Conservation (phyloP, 1,140 invertebrate genomes). For the Oryzaephilus surinamensis region DNA sequence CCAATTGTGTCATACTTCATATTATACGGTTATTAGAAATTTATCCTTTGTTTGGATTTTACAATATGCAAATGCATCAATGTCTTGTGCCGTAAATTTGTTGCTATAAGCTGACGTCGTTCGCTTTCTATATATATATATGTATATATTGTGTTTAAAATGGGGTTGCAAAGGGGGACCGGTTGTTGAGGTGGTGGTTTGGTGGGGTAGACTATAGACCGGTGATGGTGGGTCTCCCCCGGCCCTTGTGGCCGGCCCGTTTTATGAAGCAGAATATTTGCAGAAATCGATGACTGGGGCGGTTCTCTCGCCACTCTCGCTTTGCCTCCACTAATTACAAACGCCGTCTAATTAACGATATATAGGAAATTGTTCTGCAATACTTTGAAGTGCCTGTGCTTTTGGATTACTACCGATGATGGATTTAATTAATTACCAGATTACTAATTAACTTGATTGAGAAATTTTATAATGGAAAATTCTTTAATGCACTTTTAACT, state of each 20-base stretch:
- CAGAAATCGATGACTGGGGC: constrained; percentile 28
- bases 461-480: constrained; percentile 28
- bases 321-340: constrained; percentile 33
- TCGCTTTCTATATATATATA: too few relatives aligned
- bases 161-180: too few relatives aligned
- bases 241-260: constrained; percentile 15
- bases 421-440: constrained; percentile 37
- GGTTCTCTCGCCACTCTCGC: constrained; percentile 11
- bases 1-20: constrained; percentile 23
- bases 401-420: constrained; percentile 30
- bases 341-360: constrained; percentile 36
- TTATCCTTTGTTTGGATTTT: constrained; percentile 23
- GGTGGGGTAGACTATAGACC: too few relatives aligned
- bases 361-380: constrained; percentile 37
- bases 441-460: constrained; percentile 35
- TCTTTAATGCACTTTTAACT: constrained; percentile 25
- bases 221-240: too few relatives aligned
- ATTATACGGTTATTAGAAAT: constrained; percentile 22
- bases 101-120: too few relatives aligned
- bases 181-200: too few relatives aligned
- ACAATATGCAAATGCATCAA: constrained; percentile 22
- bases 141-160: too few relatives aligned
- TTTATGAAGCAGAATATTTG: constrained; percentile 30
- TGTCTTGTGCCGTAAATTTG: constrained; percentile 18
- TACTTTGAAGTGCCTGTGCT: constrained; percentile 35